A percentile compares a stretch with the other conserved stretches of the same genome.
Conservation (phyloP, 2,888 invertebrate species). For the Poecilus cupreus region DNA sequence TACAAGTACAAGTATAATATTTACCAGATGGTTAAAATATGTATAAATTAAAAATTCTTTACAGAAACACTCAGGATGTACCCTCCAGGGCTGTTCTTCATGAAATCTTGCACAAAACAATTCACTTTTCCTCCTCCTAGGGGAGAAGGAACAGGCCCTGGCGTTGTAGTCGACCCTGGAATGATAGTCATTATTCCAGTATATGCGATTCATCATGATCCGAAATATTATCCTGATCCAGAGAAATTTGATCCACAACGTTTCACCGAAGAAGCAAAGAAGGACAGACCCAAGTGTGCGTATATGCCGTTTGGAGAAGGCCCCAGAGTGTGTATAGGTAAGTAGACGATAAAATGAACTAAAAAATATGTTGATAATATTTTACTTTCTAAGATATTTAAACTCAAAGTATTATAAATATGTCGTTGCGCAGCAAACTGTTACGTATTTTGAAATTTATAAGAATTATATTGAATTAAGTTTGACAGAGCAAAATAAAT, state of each 20-base stretch:
- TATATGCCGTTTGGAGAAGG: slow-evolving; percentile 68
- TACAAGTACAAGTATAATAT: too few relatives aligned
- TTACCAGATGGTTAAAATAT: too few relatives aligned
- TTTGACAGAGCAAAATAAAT: too few relatives aligned
- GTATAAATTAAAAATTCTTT: too few relatives aligned
- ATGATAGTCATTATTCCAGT: slow-evolving; percentile 68
- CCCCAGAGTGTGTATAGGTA: slow-evolving; percentile 68
- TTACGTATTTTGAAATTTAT: too few relatives aligned
- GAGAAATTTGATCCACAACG: slow-evolving; percentile 70
- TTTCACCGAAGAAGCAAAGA: slow-evolving; percentile 67
- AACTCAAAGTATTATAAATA: too few relatives aligned
- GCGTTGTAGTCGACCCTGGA: slow-evolving; percentile 66
- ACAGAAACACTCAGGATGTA: slow-evolving; percentile 59
- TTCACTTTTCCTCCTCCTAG: slow-evolving; percentile 63
- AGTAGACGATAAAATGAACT: slow-evolving; percentile 50
- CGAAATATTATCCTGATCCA: slow-evolving; percentile 70
- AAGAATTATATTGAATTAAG: too few relatives aligned
- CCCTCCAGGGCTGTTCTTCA: slow-evolving; percentile 61
- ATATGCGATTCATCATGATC: slow-evolving; percentile 68
- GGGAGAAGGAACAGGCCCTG: slow-evolving; percentile 60
- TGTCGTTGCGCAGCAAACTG: too few relatives aligned
- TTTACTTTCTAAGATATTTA: too few relatives aligned
- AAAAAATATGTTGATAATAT: too few relatives aligned
- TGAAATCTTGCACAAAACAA: slow-evolving; percentile 64
- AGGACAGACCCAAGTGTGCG: slow-evolving; percentile 64